Percentiles rank a stretch among this genome's conserved stretches.
These are phyloP conservation scores for Petrolisthes cinctipes DNA, from an alignment of 2,888 invertebrate species.

Conservation along the genomic window DNA sequence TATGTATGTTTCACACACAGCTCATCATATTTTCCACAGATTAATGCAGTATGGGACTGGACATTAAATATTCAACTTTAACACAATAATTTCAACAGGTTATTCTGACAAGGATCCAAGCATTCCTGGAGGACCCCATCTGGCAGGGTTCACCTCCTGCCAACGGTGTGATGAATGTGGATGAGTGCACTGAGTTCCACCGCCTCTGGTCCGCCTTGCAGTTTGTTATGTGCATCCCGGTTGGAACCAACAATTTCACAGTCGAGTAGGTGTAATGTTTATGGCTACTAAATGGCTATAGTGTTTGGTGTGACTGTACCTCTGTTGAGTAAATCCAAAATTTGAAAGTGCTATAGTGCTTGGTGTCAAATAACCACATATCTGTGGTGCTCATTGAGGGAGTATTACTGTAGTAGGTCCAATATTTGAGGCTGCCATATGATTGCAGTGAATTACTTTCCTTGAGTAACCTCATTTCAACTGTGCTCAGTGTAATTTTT, in stretches of 20 bases:
- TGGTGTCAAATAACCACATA: too few species aligned
- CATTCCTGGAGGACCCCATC: conserved; percentile 88
- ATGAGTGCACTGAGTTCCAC: conserved; percentile 98
- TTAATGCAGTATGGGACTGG: background rate
- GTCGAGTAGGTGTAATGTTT: conserved; percentile 82
- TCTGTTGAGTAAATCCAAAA: background rate
- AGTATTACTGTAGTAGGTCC: too few species aligned
- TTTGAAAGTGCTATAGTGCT: too few species aligned
- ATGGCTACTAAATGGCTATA: conserved; percentile 16
- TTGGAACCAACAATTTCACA: conserved; percentile 94
- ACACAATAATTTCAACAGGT: conserved; percentile 72
- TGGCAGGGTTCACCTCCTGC: conserved; percentile 91
- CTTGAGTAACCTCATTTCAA: too few species aligned
- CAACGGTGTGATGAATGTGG: conserved; percentile 95
- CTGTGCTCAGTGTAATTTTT: too few species aligned
- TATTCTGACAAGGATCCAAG: conserved; percentile 86
- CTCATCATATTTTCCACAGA: background rate
- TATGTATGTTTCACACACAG: background rate
- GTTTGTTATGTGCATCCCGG: conserved; percentile 97
- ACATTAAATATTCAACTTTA: too few species aligned
- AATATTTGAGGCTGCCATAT: too few species aligned
- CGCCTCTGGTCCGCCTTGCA: conserved; percentile 97
- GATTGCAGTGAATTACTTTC: too few species aligned
- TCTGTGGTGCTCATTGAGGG: too few species aligned
- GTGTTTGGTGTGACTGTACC: too few species aligned